phyloP scores from a whole-genome alignment of 2,888 invertebrate species.

The Plemyria rubiginata region DNA sequence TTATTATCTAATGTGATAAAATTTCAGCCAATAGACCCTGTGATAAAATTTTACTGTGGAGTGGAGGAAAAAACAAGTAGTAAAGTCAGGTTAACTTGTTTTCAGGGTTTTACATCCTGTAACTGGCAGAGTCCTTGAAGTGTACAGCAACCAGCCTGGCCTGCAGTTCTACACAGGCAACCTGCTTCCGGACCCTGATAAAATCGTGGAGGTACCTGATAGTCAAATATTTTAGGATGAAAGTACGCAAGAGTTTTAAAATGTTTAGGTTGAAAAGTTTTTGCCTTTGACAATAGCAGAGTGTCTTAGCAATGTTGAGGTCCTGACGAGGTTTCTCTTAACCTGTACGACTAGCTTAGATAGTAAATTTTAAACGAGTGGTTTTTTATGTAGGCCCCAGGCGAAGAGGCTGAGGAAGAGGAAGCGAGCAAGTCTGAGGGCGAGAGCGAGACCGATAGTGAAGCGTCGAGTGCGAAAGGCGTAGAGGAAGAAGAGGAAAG shows the following conservation, averaged over 20 bases:
- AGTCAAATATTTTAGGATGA: too few relatives aligned
- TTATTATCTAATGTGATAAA: too few relatives aligned
- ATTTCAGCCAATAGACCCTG: too few relatives aligned
- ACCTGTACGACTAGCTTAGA: not conserved
- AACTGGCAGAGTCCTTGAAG: conserved; percentile 90
- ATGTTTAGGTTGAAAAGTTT: too few relatives aligned
- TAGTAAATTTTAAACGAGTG: not conserved
- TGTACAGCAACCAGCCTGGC: conserved; percentile 94
- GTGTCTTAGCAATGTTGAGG: too few relatives aligned
- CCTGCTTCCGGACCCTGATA: conserved; percentile 86
- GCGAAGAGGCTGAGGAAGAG: conserved; percentile 39
- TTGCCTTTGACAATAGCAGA: too few relatives aligned
- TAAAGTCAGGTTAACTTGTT: conserved; percentile 21
- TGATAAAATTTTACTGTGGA: too few relatives aligned
- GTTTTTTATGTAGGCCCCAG: conserved; percentile 38
- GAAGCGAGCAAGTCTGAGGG: conserved; percentile 36
- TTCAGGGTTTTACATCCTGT: conserved; percentile 87
- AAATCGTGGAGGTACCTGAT: conserved; percentile 73
- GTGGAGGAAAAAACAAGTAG: too few relatives aligned
- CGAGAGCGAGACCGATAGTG: conserved; percentile 50
- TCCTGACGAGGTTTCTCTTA: too few relatives aligned
- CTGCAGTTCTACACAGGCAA: conserved; percentile 96
- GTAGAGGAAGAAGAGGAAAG: conserved; percentile 55
- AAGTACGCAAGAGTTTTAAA: too few relatives aligned
- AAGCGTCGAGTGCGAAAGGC: conserved; percentile 55